A percentile compares a stretch with the other conserved stretches of the same genome.
phyloP scores from a whole-genome alignment of 2,797 vertebrate genomes.

The Sardinella longiceps region DNA sequence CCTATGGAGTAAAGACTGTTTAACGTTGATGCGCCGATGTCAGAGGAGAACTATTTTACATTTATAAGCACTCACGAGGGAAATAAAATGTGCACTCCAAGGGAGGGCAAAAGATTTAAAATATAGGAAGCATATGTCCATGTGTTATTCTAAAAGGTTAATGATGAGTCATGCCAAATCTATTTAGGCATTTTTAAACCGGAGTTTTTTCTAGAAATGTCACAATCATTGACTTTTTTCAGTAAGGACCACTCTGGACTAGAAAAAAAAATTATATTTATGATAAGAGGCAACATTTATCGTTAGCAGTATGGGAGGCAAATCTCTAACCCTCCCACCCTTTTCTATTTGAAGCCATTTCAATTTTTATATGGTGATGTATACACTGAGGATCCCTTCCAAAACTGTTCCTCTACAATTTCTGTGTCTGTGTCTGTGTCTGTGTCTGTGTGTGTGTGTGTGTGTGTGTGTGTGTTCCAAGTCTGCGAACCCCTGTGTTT shows the following conservation, averaged over 20 bases:
- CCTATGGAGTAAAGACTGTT: not conserved
- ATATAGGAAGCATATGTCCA: not conserved
- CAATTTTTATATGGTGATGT: constrained; percentile 33
- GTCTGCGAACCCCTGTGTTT: constrained; percentile 45
- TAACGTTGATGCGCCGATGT: not conserved
- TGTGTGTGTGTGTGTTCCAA: constrained; percentile 34
- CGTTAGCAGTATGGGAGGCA: too few relatives aligned
- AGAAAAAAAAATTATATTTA: too few relatives aligned
- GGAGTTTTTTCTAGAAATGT: not conserved
- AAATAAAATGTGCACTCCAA: not conserved
- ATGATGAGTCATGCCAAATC: constrained; percentile 3
- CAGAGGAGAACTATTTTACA: not conserved
- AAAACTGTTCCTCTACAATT: not conserved
- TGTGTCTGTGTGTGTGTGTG: not conserved
- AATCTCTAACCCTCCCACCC: too few relatives aligned
- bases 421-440: not conserved
- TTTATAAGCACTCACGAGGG: not conserved
- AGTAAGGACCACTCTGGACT: too few relatives aligned
- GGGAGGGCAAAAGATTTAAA: not conserved
- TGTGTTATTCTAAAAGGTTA: not conserved
- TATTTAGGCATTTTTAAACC: not conserved
- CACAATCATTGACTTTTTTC: too few relatives aligned
- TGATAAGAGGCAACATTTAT: too few relatives aligned
- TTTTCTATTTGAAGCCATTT: constrained; percentile 42
- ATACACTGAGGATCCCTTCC: not conserved